These are phyloP conservation scores for Mellivora capensis DNA, from an alignment of 2,113 vertebrate species.

Conservation along the genomic window DNA sequence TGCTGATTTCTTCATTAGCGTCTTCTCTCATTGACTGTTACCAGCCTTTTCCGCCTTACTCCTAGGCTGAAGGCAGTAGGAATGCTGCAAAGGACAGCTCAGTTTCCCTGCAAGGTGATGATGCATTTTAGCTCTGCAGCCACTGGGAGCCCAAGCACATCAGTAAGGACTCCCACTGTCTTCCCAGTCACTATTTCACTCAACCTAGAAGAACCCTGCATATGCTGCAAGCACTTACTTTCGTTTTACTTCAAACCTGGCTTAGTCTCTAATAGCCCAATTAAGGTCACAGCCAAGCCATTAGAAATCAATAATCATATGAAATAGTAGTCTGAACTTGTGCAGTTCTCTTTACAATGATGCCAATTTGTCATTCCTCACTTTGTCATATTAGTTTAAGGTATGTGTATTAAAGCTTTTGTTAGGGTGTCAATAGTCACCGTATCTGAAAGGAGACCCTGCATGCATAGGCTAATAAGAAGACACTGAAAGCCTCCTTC, in stretches of 20 bases:
- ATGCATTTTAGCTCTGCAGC: neutral
- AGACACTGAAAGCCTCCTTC: neutral
- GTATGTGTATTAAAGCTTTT: neutral
- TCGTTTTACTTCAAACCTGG: constrained; percentile 42
- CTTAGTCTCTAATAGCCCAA: constrained; percentile 25
- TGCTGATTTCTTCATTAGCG: neutral
- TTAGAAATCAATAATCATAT: constrained; percentile 52
- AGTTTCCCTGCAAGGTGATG: neutral
- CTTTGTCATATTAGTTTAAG: neutral
- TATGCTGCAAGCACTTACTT: constrained; percentile 35
- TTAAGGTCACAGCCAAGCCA: constrained; percentile 53
- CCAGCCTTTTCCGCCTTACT: neutral
- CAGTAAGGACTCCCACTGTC: neutral
- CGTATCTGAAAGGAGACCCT: neutral
- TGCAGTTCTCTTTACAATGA: neutral
- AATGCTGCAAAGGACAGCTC: neutral
- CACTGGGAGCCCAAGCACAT: neutral
- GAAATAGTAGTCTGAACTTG: constrained; percentile 17
- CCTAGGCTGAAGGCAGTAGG: neutral
- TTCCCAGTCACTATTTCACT: constrained; percentile 51
- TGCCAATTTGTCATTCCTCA: constrained; percentile 7
- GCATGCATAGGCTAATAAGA: neutral
- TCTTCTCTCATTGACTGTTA: neutral
- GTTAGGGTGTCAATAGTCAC: neutral
- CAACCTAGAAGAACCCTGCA: constrained; percentile 35